A percentile compares a stretch with the other conserved stretches of the same genome.
Evolutionary conservation across 2,797 vertebrate genomes (phyloP).

Genomic region (Enteromius mattozi): DNA sequence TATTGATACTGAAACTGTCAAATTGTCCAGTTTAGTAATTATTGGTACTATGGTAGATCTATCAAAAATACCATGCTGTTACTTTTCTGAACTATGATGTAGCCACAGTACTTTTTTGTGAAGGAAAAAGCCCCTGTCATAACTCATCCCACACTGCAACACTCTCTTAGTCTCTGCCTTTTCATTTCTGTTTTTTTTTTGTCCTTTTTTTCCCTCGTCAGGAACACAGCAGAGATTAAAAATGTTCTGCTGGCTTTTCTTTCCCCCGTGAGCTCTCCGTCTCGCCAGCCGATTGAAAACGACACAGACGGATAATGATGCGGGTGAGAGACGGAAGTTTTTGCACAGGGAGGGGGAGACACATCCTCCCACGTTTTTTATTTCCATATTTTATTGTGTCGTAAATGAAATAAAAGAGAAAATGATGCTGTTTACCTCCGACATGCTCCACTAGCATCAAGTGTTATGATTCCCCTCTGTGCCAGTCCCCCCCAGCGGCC

Average conservation of each 20-base stretch:
- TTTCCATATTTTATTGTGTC: constrained; percentile 56
- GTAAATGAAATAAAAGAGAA: constrained; percentile 52
- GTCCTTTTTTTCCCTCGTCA: neutral
- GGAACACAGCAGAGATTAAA: constrained; percentile 49
- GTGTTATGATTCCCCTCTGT: constrained; percentile 42
- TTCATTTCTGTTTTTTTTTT: constrained; percentile 9
- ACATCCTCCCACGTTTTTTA: constrained; percentile 46
- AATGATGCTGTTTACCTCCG: constrained; percentile 40
- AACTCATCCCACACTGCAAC: constrained; percentile 15
- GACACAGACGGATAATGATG: constrained; percentile 51
- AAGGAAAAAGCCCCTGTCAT: constrained; percentile 6
- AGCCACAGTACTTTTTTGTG: neutral
- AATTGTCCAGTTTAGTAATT: neutral
- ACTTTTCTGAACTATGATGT: neutral
- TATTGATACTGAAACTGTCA: neutral
- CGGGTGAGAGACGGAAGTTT: constrained; percentile 29
- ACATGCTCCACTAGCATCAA: constrained; percentile 38
- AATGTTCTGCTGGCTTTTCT: constrained; percentile 39
- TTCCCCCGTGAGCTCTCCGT: constrained; percentile 34
- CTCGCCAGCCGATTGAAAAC: constrained; percentile 31
- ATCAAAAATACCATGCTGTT: neutral
- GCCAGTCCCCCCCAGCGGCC: constrained; percentile 20
- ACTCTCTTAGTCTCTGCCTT: constrained; percentile 13
- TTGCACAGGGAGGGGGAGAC: constrained; percentile 23
- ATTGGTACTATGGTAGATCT: neutral